These are phyloP conservation scores for Tethea ocularis DNA, from an alignment of 2,888 invertebrate species.

Conservation along the genomic window DNA sequence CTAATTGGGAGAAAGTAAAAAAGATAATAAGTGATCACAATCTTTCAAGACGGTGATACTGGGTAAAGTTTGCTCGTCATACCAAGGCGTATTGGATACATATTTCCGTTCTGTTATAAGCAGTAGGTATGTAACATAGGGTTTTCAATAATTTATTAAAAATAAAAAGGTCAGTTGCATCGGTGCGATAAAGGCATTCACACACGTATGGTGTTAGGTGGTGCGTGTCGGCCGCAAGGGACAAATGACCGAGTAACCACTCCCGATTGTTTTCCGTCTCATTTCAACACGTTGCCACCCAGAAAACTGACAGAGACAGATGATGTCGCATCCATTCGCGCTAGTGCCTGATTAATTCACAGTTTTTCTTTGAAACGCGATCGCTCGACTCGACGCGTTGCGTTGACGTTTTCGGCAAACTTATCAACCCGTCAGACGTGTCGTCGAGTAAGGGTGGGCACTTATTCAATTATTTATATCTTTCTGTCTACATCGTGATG, in stretches of 20 bases:
- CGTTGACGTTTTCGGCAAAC: slow-evolving; percentile 68
- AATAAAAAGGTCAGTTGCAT: slow-evolving; percentile 34
- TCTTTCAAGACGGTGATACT: background rate
- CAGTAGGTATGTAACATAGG: background rate
- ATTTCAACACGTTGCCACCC: slow-evolving; percentile 52
- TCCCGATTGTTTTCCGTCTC: slow-evolving; percentile 66
- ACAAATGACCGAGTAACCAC: slow-evolving; percentile 76
- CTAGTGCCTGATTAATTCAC: slow-evolving; percentile 76
- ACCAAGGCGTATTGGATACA: background rate
- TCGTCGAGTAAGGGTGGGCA: slow-evolving; percentile 39
- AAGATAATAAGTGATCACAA: too few relatives aligned
- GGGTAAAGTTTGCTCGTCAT: background rate
- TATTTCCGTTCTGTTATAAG: background rate
- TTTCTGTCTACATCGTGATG: slow-evolving; percentile 21
- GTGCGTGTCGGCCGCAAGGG: slow-evolving; percentile 67
- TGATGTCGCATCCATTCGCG: slow-evolving; percentile 64
- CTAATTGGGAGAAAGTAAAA: too few relatives aligned
- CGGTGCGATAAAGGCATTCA: slow-evolving; percentile 44
- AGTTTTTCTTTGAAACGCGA: slow-evolving; percentile 76
- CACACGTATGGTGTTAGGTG: slow-evolving; percentile 50
- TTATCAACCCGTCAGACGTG: slow-evolving; percentile 60
- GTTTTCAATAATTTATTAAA: background rate
- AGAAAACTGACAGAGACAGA: slow-evolving; percentile 68
- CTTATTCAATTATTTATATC: slow-evolving; percentile 34
- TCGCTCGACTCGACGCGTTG: slow-evolving; percentile 58